These are phyloP conservation scores for Denticeps clupeoides DNA, from an alignment of 2,797 vertebrate genomes.

Conservation along the genomic window DNA sequence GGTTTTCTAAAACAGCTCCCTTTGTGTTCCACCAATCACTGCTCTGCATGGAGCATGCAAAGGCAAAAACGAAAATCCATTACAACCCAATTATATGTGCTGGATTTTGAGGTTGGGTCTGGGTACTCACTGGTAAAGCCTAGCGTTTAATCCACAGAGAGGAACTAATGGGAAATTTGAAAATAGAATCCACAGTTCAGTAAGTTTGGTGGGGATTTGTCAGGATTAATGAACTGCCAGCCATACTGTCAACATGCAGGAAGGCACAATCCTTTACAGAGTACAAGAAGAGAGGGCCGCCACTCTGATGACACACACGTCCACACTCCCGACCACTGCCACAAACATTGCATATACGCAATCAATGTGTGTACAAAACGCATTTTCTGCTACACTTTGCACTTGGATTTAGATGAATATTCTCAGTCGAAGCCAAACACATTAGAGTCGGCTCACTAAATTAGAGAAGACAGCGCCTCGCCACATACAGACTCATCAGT, in stretches of 20 bases:
- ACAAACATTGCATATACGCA: constrained; percentile 1
- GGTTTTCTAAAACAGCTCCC: no score
- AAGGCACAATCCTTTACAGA: constrained; percentile 51
- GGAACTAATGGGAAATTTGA: constrained; percentile 65
- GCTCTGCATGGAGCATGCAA: constrained; percentile 51
- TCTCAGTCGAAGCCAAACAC: no score
- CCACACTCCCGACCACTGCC: constrained; percentile 12
- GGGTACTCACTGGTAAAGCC: constrained; percentile 52
- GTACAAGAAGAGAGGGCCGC: constrained; percentile 31
- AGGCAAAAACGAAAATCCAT: constrained; percentile 59
- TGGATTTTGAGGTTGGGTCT: constrained; percentile 39
- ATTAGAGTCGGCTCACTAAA: no score
- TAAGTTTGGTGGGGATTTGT: constrained; percentile 62
- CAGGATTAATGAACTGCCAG: constrained; percentile 66
- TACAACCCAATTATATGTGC: constrained; percentile 62
- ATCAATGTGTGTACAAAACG: no score
- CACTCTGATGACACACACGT: constrained; percentile 14
- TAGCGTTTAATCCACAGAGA: constrained; percentile 63
- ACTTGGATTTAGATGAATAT: no score
- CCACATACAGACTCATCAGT: no score
- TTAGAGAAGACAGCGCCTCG: no score
- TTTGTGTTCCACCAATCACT: constrained; percentile 38
- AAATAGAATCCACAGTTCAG: constrained; percentile 67
- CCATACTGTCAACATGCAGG: constrained; percentile 56
- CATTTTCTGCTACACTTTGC: no score